These are phyloP conservation scores for Archegozetes longisetosus DNA, from an alignment of 1,140 invertebrate genomes.

Conservation along the genomic window DNA sequence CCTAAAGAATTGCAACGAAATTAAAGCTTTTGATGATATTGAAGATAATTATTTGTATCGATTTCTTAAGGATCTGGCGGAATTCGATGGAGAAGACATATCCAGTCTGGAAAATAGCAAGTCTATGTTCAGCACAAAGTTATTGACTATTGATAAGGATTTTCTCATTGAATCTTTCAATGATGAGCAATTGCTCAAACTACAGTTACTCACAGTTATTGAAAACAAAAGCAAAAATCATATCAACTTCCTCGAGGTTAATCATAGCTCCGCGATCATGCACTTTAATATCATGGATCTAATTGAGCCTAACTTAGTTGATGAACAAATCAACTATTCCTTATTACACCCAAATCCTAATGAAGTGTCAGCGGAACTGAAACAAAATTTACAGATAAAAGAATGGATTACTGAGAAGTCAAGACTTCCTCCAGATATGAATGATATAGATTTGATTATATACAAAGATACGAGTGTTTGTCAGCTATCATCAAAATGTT, in stretches of 20 bases:
- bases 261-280: neutral
- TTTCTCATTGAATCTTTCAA: slow-evolving; percentile 12
- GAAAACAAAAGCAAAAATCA: slow-evolving; percentile 57
- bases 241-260: too few species aligned
- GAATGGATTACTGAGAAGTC: too few species aligned
- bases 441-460: slow-evolving; percentile 25
- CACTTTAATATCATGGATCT: slow-evolving; percentile 14
- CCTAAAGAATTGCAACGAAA: too few species aligned
- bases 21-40: too few species aligned
- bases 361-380: neutral
- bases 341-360: neutral
- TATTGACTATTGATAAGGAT: too few species aligned
- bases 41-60: neutral
- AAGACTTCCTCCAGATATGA: slow-evolving; percentile 6
- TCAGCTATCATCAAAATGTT: slow-evolving; percentile 6
- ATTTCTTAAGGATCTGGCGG: neutral
- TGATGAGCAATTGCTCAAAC: slow-evolving; percentile 27
- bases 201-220: slow-evolving; percentile 47
- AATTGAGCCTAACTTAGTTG: too few species aligned
- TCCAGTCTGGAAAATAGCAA: neutral
- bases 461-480: too few species aligned
- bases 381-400: too few species aligned
- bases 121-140: slow-evolving; percentile 4
- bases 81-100: neutral
- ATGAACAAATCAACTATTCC: too few species aligned